Evolutionary conservation across 2,888 invertebrate genomes (phyloP).

Genomic region (Lycaena phlaeas): DNA sequence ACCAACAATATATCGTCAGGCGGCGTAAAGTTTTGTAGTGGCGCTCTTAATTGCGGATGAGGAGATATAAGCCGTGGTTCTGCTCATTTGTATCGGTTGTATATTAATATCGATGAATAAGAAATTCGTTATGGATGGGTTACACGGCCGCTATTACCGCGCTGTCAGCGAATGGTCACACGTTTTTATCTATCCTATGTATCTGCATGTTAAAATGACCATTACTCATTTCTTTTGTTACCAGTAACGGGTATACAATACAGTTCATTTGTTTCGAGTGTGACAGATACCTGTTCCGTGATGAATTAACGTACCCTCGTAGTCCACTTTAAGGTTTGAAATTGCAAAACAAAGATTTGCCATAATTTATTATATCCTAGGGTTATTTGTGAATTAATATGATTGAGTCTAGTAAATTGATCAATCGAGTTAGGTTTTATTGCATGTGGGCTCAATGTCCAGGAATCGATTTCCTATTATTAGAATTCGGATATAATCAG

Average conservation of each 20-base stretch:
- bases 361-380: not conserved
- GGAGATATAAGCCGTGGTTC: constrained; percentile 41
- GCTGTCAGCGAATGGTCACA: constrained; percentile 4
- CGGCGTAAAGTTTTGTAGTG: constrained; percentile 28
- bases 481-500: too few species aligned
- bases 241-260: not conserved
- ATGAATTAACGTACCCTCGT: constrained; percentile 8
- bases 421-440: too few species aligned
- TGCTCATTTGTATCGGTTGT: constrained; percentile 68
- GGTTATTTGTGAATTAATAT: not conserved
- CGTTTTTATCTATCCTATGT: not conserved
- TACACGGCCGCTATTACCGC: constrained; percentile 62
- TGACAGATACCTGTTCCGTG: constrained; percentile 12
- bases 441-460: too few species aligned
- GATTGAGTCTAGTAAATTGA: too few species aligned
- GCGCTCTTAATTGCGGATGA: constrained; percentile 61
- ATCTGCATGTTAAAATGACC: constrained; percentile 1
- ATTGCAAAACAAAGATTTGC: constrained; percentile 4
- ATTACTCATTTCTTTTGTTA: constrained; percentile 11
- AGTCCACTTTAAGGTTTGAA: constrained; percentile 6
- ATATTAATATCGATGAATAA: constrained; percentile 72
- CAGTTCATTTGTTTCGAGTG: constrained; percentile 10
- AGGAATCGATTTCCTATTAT: too few species aligned
- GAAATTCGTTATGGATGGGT: constrained; percentile 69
- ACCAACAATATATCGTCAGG: constrained; percentile 9